Evolutionary conservation across 2,113 vertebrate genomes (phyloP), one percentile per base, ranked within the genome.

Genomic region (Ctenodactylus gundi): DNA sequence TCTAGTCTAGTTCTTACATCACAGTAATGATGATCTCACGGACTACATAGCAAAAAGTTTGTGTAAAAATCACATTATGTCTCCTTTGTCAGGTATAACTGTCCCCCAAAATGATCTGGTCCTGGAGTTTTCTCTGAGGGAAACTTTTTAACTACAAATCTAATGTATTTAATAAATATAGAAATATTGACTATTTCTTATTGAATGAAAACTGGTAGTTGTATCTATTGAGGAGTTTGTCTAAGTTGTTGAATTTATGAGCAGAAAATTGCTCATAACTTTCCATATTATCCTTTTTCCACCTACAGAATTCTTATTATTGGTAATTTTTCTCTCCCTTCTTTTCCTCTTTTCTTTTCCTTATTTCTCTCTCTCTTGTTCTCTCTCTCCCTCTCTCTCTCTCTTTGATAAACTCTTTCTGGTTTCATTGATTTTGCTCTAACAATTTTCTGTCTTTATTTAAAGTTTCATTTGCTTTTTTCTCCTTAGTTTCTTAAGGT

Each of bases 131-230:
- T 87, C 41, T 75, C 29, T 93, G 62, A 88, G 29, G 34, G 57
- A 62, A 92, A 49, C 49, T 83, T 84, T 93, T 91, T 75, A 62
- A 57, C 14, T 88, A 85, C 23, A 88, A 82, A 70, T 81, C 75
- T 91, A 76, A 88, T 85, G 78, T 85, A 46, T 60, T 84, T 75
- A 92, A 83, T 73, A 95, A 39, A 34, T 91, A 60, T 18, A 94
- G 41, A 17, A 7, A 25, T 83, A 65, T 92, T 83, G 57, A 57
- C 20, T 14, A 95, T 94, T 88, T n/a, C 77, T 78, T 81, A 13
- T 87, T 88, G 31, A 67, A 20, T 94, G 39, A 90, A 60, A 10
- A 91, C 65, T 46, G 14, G 12, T 85, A 72, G 41, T 46, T 76
- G 9, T 64, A 3, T 55, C 36, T 92, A 68, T 85, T 3, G 70